Percentiles rank a stretch among this genome's conserved stretches.
phyloP scores from a whole-genome alignment of 2,113 vertebrate species.

The Oceanites oceanicus region DNA sequence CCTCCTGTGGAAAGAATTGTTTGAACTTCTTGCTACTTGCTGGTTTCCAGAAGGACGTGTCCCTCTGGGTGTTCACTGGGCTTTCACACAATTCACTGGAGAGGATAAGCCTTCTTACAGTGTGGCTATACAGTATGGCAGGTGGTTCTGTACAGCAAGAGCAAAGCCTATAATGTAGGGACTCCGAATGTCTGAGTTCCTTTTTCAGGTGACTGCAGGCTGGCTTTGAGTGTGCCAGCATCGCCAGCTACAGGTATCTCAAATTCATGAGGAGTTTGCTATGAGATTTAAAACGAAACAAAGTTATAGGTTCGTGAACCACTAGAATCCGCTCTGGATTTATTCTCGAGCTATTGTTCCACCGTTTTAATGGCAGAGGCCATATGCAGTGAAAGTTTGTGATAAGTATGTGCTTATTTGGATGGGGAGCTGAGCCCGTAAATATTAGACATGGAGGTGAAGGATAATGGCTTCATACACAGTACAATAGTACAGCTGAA shows the following conservation, averaged over 20 bases:
- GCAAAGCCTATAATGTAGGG: neutral
- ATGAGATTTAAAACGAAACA: neutral
- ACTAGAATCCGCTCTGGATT: neutral
- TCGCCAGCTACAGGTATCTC: neutral
- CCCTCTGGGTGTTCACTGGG: neutral
- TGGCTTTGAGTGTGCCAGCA: neutral
- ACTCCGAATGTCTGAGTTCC: neutral
- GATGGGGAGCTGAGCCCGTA: neutral
- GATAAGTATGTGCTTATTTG: neutral
- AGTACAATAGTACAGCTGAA: neutral
- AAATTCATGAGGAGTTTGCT: neutral
- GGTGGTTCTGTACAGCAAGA: neutral
- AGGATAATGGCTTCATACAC: neutral
- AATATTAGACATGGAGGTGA: neutral
- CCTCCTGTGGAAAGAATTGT: conserved; percentile 40
- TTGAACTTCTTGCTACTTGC: neutral
- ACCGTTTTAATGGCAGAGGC: neutral
- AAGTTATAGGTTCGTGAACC: neutral
- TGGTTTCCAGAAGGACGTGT: neutral
- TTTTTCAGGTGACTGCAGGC: neutral
- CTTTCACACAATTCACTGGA: neutral
- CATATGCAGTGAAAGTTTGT: neutral
- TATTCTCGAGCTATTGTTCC: neutral
- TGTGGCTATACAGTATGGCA: neutral
- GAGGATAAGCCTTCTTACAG: neutral